Evolutionary conservation across 1,140 invertebrate genomes (phyloP).

Genomic region (Adoxophyes honmai): DNA sequence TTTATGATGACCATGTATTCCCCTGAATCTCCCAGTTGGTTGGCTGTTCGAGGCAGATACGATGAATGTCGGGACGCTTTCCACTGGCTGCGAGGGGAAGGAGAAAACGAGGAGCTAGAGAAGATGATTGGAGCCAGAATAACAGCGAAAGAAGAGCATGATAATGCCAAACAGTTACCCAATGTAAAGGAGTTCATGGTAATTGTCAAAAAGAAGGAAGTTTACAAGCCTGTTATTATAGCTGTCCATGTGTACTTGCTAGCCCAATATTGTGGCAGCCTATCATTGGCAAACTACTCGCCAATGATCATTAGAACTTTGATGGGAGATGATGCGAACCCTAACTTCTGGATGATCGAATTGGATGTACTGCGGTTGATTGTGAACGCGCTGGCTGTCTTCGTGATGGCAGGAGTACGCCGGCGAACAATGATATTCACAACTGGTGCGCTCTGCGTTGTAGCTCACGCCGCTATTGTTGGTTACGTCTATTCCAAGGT

Average conservation of each 20-base stretch:
- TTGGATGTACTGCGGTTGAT: constrained; percentile 77
- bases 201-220: not conserved
- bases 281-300: too few relatives aligned
- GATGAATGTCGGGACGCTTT: not conserved
- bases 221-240: not conserved
- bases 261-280: too few relatives aligned
- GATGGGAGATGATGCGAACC: too few relatives aligned
- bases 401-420: constrained; percentile 46
- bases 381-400: constrained; percentile 54
- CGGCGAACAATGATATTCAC: constrained; percentile 48
- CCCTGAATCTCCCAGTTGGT: constrained; percentile 81
- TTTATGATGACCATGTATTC: constrained; percentile 45
- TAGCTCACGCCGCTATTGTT: constrained; percentile 39
- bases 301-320: too few relatives aligned
- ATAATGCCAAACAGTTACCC: too few relatives aligned
- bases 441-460: constrained; percentile 32
- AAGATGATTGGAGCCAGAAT: too few relatives aligned
- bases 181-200: not conserved
- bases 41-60: constrained; percentile 55
- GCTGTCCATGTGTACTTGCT: constrained; percentile 45
- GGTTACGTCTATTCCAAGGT: constrained; percentile 37
- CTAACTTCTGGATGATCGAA: constrained; percentile 68
- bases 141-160: too few relatives aligned
- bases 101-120: too few relatives aligned
- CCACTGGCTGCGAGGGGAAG: not conserved